Evolutionary conservation across 92 coral and sea anemone genomes (phyloP).

Genomic region (Actinostola sp.): DNA sequence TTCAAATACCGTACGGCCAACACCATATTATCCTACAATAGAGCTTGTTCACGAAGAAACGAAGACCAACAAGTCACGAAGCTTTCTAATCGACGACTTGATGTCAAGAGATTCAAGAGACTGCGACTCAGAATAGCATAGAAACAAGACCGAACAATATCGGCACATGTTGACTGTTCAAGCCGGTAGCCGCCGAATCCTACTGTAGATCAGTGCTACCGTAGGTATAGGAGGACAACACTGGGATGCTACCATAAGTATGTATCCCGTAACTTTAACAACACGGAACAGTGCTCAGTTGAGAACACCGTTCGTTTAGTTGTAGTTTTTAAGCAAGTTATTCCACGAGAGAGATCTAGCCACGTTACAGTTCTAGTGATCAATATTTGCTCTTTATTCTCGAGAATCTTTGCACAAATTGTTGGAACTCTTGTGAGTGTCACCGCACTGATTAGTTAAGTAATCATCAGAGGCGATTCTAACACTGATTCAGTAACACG

Average conservation of each 20-base stretch:
- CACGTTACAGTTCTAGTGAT: background rate
- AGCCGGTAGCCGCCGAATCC: background rate
- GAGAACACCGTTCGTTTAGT: background rate
- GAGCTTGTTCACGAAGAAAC: constrained; percentile 1
- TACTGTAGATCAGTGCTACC: too few species aligned
- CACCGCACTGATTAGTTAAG: constrained; percentile 17
- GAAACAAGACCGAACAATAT: background rate
- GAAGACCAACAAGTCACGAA: constrained; percentile 7
- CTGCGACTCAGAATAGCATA: constrained; percentile 6
- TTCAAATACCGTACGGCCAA: constrained; percentile 7
- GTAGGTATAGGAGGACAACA: too few species aligned
- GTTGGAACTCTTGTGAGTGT: constrained; percentile 2
- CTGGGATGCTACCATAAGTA: too few species aligned
- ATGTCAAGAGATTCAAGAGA: constrained; percentile 1
- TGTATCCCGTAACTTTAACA: background rate
- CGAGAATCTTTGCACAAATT: constrained; percentile 14
- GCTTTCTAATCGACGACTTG: constrained; percentile 23
- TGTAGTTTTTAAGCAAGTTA: too few species aligned
- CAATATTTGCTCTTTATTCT: constrained; percentile 6
- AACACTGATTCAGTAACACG: background rate
- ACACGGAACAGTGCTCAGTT: background rate
- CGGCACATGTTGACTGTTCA: background rate
- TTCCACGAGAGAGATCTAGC: background rate
- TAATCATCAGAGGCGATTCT: background rate
- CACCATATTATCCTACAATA: constrained; percentile 13